Evolutionary conservation across 2,888 invertebrate species (phyloP).

Genomic region (Melangyna quadrimaculata): DNA sequence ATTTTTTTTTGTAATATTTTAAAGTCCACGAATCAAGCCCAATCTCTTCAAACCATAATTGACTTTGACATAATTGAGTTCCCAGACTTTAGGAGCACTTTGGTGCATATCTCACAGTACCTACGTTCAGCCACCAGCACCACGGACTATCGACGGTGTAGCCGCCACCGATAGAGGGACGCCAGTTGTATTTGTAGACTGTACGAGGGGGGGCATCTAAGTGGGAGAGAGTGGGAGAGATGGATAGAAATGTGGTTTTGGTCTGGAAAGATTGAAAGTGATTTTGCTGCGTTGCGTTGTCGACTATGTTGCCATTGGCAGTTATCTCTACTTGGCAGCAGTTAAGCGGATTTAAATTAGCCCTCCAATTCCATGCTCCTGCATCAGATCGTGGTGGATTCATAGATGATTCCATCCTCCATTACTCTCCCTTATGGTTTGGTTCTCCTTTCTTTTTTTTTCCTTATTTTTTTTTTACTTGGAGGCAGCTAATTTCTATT

Average conservation of each 20-base stretch:
- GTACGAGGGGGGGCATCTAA: neutral
- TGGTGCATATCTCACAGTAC: neutral
- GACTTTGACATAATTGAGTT: constrained; percentile 71
- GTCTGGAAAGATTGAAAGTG: constrained; percentile 16
- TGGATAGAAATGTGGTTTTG: constrained; percentile 52
- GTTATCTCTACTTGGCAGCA: constrained; percentile 23
- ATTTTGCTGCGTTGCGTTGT: constrained; percentile 38
- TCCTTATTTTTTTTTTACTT: neutral
- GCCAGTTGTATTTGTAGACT: neutral
- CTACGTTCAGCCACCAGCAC: neutral
- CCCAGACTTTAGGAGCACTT: constrained; percentile 51
- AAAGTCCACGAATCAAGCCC: constrained; percentile 19
- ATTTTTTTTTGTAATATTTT: constrained; percentile 7
- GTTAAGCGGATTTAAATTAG: constrained; percentile 64
- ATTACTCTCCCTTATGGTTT: neutral
- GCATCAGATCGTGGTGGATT: too few relatives aligned
- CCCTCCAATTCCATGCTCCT: constrained; percentile 5
- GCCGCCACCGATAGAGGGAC: neutral
- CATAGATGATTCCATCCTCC: constrained; percentile 7
- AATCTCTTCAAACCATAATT: constrained; percentile 61
- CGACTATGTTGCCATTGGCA: constrained; percentile 24
- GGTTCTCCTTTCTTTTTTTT: neutral
- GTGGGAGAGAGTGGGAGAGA: neutral
- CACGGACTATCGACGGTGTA: too few relatives aligned
- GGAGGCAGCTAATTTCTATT: constrained; percentile 69